Conservation (phyloP, 2,113 vertebrate species). For the Lamprologus callipterus region DNA sequence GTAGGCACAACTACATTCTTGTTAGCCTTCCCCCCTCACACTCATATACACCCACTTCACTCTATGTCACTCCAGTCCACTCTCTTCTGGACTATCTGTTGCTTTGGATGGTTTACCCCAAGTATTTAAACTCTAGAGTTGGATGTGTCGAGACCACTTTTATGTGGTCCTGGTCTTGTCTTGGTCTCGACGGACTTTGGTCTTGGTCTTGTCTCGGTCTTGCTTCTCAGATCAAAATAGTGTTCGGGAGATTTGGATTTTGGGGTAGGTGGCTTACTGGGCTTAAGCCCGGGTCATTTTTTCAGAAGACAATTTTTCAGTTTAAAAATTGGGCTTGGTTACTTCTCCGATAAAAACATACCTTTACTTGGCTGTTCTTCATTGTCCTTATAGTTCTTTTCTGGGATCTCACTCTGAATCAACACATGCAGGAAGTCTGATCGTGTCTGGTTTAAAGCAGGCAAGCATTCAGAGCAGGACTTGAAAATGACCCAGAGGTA, state of each 20-base stretch:
- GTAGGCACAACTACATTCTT: neutral
- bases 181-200: neutral
- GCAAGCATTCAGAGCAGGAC: neutral
- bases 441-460: neutral
- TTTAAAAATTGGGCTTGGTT: neutral
- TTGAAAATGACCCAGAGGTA: neutral
- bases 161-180: neutral
- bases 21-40: neutral
- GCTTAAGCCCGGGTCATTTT: neutral
- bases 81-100: neutral
- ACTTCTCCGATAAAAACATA: neutral
- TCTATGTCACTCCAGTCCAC: neutral
- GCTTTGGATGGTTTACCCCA: neutral
- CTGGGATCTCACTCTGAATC: constrained; percentile 71
- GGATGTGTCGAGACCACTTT: neutral
- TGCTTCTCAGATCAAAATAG: neutral
- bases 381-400: neutral
- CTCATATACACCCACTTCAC: neutral
- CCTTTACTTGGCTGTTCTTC: neutral
- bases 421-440: constrained; percentile 82
- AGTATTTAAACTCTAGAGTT: neutral
- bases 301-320: neutral
- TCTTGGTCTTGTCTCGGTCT: neutral
- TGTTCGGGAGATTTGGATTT: neutral
- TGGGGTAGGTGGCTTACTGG: neutral